Evolutionary conservation across 2,113 vertebrate species (phyloP), one percentile per base, ranked within the genome.

Genomic region (Mesocricetus auratus): DNA sequence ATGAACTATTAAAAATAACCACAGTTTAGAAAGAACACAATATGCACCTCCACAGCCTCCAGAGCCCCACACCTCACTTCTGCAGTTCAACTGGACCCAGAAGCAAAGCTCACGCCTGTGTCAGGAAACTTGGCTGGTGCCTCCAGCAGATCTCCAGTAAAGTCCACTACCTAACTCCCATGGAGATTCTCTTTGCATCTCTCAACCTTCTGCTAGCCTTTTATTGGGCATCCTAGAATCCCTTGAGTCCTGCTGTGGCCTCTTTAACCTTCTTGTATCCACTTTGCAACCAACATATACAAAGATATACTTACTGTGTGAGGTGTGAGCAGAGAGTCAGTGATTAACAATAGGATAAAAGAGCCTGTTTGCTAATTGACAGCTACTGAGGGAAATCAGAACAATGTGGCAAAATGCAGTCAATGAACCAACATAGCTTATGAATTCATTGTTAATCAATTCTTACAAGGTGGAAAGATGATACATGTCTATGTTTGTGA

Each of bases 11-110:
- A 42, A 86, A 91, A 66, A 74, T 68, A 78, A 60, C 36, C 0
- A n/a, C n/a, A 93, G 39, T 21, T 95, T 93, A 88, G 11, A 88
- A 79, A 7, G 73, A 81, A 88, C 56, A 47, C 36, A 91, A 56
- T 21, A 85, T 62, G 45, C 26, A 9, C 45, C 22, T 16, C 1
- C 45, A 50, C 7, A 69, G 74, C 29, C 13, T 31, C 12, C 74
- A 77, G 2, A 77, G 13, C 15, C 45, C 45, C 74, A 77, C 15
- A 50, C 45, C 45, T 77, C 74, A 12, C 39, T 77, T 31, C 45
- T 77, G 45, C 16, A 77, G 45, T 77, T 16, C 74, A 77, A 50
- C 26, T 17, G 13, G 45, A 50, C 26, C 1, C 45, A 1, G 45
- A 77, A 8, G 45, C 7, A 77, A 77, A 77, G 45, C 26, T 31